Evolutionary conservation across 2,797 vertebrate genomes (phyloP).

Genomic region (Darevskia mixta): DNA sequence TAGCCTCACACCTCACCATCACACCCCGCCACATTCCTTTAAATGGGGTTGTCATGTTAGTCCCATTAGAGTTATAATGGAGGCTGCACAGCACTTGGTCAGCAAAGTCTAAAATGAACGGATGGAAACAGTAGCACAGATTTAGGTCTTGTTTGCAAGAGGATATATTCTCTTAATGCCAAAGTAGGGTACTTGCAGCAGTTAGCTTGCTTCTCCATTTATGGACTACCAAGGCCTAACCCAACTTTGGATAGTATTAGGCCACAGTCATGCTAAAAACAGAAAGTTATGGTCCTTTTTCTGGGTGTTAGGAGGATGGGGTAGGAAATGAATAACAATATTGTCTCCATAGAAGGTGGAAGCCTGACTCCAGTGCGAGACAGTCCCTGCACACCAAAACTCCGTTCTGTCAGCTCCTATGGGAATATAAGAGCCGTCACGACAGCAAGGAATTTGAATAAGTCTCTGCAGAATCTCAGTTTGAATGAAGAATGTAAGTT

Average conservation of each 20-base stretch:
- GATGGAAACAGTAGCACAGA: constrained; percentile 26
- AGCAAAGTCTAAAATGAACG: constrained; percentile 21
- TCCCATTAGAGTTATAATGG: background rate
- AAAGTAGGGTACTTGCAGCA: constrained; percentile 13
- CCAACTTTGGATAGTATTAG: background rate
- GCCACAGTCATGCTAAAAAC: background rate
- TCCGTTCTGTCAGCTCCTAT: constrained; percentile 95
- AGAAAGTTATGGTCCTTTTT: rapidly evolving
- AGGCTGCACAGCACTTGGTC: background rate
- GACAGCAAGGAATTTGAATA: constrained; percentile 92
- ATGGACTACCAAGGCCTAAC: background rate
- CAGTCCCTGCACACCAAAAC: constrained; percentile 89
- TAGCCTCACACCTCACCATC: background rate
- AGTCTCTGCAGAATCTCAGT: constrained; percentile 98
- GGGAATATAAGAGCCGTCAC: constrained; percentile 95
- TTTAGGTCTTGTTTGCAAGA: background rate
- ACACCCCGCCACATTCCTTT: background rate
- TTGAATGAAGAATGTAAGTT: constrained; percentile 92
- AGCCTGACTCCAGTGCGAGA: constrained; percentile 93
- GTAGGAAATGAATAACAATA: background rate
- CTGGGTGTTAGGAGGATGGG: rapidly evolving
- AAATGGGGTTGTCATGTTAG: background rate
- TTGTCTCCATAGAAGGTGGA: constrained; percentile 83
- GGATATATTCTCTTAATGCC: background rate
- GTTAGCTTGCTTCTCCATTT: background rate